Evolutionary conservation across 2,888 invertebrate genomes (phyloP).

Genomic region (Euplexia lucipara): DNA sequence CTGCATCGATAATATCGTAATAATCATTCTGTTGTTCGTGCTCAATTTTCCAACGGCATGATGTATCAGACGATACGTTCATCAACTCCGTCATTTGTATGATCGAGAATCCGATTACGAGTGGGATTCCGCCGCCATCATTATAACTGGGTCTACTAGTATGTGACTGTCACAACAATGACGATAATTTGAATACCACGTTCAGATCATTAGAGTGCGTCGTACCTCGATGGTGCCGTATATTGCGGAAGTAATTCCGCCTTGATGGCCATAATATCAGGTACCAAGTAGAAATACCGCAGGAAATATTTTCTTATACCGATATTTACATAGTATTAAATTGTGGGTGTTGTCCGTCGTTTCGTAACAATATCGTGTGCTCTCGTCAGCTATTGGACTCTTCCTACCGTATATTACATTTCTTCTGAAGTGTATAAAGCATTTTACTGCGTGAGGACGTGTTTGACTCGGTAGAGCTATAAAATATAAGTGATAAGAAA

Average conservation of each 20-base stretch:
- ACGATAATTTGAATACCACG: constrained; percentile 50
- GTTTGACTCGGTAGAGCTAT: constrained; percentile 40
- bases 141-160: constrained; percentile 43
- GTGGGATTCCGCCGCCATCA: constrained; percentile 29
- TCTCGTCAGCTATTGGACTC: constrained; percentile 26
- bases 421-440: constrained; percentile 27
- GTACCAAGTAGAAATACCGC: constrained; percentile 43
- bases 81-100: constrained; percentile 35
- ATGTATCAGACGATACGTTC: constrained; percentile 15
- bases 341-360: constrained; percentile 25
- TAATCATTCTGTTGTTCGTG: constrained; percentile 17
- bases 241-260: constrained; percentile 57
- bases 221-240: constrained; percentile 30
- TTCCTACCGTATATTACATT: constrained; percentile 33
- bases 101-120: constrained; percentile 31
- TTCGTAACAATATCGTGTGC: constrained; percentile 31
- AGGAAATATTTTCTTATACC: constrained; percentile 43
- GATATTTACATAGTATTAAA: constrained; percentile 60
- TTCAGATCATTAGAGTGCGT: constrained; percentile 41
- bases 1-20: not conserved
- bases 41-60: constrained; percentile 15
- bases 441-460: constrained; percentile 48
- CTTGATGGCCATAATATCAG: constrained; percentile 46
- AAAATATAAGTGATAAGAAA: constrained; percentile 52
- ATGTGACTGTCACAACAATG: constrained; percentile 40